Evolutionary conservation across 2,113 vertebrate genomes (phyloP).

Genomic region (Callionymus lyra): DNA sequence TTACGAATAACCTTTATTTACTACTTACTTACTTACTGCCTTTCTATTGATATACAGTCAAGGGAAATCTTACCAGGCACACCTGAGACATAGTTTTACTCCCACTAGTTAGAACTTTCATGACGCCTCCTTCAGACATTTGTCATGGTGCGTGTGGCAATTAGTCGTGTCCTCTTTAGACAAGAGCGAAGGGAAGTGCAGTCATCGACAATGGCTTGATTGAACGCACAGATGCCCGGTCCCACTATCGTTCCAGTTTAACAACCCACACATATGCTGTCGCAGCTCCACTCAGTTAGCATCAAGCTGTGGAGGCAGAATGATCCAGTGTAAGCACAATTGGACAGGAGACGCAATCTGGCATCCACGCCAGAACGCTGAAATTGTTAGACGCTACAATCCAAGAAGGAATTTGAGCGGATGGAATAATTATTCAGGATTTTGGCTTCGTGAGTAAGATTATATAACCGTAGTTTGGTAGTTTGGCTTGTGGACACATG

Average conservation of each 20-base stretch:
- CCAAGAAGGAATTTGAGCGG: too few species aligned
- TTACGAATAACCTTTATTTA: too few species aligned
- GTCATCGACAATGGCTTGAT: constrained; percentile 31
- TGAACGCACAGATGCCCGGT: constrained; percentile 47
- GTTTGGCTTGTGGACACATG: too few species aligned
- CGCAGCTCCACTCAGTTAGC: constrained; percentile 38
- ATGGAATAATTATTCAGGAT: too few species aligned
- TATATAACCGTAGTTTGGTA: too few species aligned
- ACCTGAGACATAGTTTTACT: constrained; percentile 5
- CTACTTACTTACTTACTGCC: too few species aligned
- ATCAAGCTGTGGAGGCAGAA: constrained; percentile 46
- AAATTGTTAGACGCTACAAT: constrained; percentile 17
- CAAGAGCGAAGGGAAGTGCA: constrained; percentile 31
- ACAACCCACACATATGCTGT: constrained; percentile 55
- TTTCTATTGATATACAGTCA: too few species aligned
- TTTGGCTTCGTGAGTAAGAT: too few species aligned
- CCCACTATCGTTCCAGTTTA: constrained; percentile 48
- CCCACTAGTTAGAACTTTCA: constrained; percentile 14
- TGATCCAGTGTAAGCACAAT: constrained; percentile 35
- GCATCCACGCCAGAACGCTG: constrained; percentile 23
- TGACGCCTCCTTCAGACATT: constrained; percentile 14
- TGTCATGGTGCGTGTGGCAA: constrained; percentile 13
- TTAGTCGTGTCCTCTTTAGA: constrained; percentile 47
- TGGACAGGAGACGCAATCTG: constrained; percentile 32
- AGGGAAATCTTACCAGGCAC: too few species aligned